A percentile compares a stretch with the other conserved stretches of the same genome.
Evolutionary conservation across 2,113 vertebrate genomes (phyloP).

Genomic region (Halichoerus grypus): DNA sequence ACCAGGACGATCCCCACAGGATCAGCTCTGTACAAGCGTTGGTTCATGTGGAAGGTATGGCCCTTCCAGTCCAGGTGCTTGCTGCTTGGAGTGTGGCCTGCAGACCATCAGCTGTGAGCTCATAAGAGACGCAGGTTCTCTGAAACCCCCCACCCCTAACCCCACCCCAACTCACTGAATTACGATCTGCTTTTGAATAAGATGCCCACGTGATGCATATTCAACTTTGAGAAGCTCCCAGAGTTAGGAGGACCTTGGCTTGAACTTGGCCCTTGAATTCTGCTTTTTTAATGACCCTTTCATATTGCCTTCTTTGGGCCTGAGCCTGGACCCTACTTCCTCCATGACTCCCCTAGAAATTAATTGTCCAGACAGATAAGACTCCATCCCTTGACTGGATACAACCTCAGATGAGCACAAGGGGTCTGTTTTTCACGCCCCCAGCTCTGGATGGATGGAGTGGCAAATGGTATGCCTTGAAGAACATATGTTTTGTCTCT

Average conservation of each 20-base stretch:
- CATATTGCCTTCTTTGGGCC: background rate
- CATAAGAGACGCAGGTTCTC: background rate
- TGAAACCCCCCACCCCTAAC: accelerated
- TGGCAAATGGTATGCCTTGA: background rate
- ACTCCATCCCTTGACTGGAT: background rate
- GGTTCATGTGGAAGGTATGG: accelerated
- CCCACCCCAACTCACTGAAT: background rate
- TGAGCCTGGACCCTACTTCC: background rate
- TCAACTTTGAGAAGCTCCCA: background rate
- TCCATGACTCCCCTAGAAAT: background rate
- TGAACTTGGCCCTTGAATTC: background rate
- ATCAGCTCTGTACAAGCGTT: background rate
- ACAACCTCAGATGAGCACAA: background rate
- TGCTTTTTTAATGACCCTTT: background rate
- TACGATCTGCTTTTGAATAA: background rate
- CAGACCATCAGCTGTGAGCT: too few species aligned
- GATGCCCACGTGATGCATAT: background rate
- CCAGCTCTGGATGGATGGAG: background rate
- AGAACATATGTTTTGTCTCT: background rate
- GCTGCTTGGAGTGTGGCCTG: too few species aligned
- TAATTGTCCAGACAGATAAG: background rate
- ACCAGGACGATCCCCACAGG: background rate
- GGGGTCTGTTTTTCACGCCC: background rate
- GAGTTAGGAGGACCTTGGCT: background rate
- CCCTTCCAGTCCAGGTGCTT: background rate